Conservation (phyloP, 2,888 invertebrate genomes). For the Microctonus hyperodae region DNA sequence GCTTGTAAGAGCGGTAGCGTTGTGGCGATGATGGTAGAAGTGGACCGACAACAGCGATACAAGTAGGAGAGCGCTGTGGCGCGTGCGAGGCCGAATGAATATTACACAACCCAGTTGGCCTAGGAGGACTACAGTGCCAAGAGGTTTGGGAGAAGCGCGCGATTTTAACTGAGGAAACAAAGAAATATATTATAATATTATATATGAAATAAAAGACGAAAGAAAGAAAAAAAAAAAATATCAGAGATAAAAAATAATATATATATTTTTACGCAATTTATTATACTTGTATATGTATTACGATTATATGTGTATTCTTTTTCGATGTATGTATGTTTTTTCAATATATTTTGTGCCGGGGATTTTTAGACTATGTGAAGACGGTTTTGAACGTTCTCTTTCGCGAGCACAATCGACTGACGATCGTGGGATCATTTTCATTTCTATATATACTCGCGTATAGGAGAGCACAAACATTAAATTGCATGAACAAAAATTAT, state of each 20-base stretch:
- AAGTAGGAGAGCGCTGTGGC: slow-evolving; percentile 10
- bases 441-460: slow-evolving; percentile 25
- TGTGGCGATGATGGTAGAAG: slow-evolving; percentile 22
- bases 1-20: background rate
- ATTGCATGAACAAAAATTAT: slow-evolving; percentile 25
- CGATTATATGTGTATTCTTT: background rate
- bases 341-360: background rate
- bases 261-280: background rate
- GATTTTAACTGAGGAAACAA: background rate
- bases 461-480: slow-evolving; percentile 22
- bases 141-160: slow-evolving; percentile 6
- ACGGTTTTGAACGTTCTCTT: background rate
- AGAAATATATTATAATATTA: background rate
- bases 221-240: background rate
- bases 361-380: background rate
- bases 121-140: slow-evolving; percentile 19
- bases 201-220: too few relatives aligned
- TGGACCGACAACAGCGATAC: slow-evolving; percentile 1
- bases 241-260: background rate
- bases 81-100: slow-evolving; percentile 26
- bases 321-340: too few relatives aligned
- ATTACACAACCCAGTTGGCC: slow-evolving; percentile 25
- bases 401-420: slow-evolving; percentile 18
- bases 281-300: background rate
- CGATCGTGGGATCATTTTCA: slow-evolving; percentile 17